These are phyloP conservation scores for Drosophila persimilis DNA, from an alignment of 1,140 invertebrate genomes.

Conservation along the genomic window DNA sequence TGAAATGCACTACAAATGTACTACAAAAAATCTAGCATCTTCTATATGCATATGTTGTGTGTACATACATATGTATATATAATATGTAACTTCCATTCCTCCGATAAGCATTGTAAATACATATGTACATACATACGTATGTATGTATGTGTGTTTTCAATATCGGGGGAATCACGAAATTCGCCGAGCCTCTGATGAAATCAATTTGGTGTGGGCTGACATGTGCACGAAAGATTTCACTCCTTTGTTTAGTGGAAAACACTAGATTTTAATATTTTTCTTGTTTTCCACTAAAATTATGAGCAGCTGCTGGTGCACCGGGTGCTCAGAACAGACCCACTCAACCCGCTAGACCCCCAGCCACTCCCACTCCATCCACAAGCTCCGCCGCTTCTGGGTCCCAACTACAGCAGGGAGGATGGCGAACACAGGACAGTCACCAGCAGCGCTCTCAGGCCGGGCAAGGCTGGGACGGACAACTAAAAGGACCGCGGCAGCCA, in stretches of 20 bases:
- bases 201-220: too few species aligned
- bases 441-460: slow-evolving; percentile 5
- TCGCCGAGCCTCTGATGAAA: too few species aligned
- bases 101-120: neutral
- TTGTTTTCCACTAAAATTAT: too few species aligned
- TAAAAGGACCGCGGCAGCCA: slow-evolving; percentile 6
- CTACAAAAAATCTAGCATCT: neutral
- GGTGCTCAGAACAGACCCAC: too few species aligned
- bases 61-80: too few species aligned
- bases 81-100: neutral
- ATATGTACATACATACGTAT: too few species aligned
- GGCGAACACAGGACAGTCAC: slow-evolving; percentile 9
- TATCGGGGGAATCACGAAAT: too few species aligned
- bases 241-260: too few species aligned
- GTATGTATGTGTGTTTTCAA: too few species aligned
- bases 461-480: slow-evolving; percentile 26
- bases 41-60: neutral
- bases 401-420: slow-evolving; percentile 22
- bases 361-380: slow-evolving; percentile 4
- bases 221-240: too few species aligned
- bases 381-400: slow-evolving; percentile 2
- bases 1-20: neutral
- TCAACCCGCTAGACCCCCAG: neutral
- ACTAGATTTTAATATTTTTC: too few species aligned
- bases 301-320: too few species aligned